Conservation (phyloP, 2,888 invertebrate species). For the Timema cristinae region DNA sequence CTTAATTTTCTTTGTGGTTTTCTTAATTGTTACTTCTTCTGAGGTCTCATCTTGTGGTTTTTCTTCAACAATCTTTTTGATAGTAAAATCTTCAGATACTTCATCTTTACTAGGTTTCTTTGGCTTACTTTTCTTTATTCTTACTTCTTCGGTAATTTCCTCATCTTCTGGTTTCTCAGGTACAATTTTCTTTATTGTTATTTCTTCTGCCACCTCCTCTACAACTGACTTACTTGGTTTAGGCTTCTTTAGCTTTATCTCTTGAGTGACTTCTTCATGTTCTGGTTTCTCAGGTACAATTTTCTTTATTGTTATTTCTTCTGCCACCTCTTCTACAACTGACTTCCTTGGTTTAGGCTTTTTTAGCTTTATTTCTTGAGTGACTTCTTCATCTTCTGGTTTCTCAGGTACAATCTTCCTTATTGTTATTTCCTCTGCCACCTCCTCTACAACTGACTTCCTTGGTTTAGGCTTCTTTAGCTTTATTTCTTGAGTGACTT, state of each 20-base stretch:
- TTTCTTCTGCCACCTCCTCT: conserved; percentile 43
- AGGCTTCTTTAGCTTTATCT: conserved; percentile 16
- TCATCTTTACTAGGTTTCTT: conserved; percentile 32
- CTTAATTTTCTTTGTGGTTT: conserved; percentile 51
- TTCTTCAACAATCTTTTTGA: conserved; percentile 67
- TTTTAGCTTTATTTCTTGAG: conserved; percentile 66
- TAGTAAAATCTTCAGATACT: conserved; percentile 60
- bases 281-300: conserved; percentile 47
- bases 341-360: conserved; percentile 51
- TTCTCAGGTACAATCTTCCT: conserved; percentile 39
- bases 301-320: conserved; percentile 70
- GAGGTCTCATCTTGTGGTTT: background rate
- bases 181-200: conserved; percentile 40
- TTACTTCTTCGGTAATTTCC: conserved; percentile 30
- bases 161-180: conserved; percentile 40
- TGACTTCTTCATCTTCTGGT: conserved; percentile 54
- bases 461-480: conserved; percentile 40
- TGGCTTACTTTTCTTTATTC: conserved; percentile 36
- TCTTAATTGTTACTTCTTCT: conserved; percentile 40
- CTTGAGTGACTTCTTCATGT: conserved; percentile 43
- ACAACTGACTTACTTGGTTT: conserved; percentile 44
- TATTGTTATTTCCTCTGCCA: conserved; percentile 37
- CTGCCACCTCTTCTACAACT: conserved; percentile 43
- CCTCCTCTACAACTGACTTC: conserved; percentile 32
- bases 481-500: conserved; percentile 44